phyloP scores from a whole-genome alignment of 2,888 invertebrate genomes.

The Panopea generosa region DNA sequence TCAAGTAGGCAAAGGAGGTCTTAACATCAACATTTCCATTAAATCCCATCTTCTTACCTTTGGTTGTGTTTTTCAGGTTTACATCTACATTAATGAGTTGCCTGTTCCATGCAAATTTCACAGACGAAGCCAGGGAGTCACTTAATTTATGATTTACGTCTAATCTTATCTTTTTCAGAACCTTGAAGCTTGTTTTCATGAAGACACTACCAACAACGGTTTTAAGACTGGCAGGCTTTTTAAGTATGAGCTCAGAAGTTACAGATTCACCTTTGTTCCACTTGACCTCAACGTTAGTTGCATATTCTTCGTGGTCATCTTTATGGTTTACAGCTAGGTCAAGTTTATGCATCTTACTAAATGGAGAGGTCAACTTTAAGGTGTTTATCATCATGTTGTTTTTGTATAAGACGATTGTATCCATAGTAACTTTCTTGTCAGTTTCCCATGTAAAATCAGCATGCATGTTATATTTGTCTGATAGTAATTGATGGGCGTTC shows the following conservation, averaged over 20 bases:
- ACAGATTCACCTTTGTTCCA: slow-evolving; percentile 19
- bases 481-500: slow-evolving; percentile 54
- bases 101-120: slow-evolving; percentile 63
- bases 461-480: slow-evolving; percentile 49
- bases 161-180: slow-evolving; percentile 51
- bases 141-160: slow-evolving; percentile 66
- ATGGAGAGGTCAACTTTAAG: slow-evolving; percentile 43
- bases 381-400: slow-evolving; percentile 21
- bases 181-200: slow-evolving; percentile 64
- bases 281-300: slow-evolving; percentile 14
- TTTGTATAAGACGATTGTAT: slow-evolving; percentile 11
- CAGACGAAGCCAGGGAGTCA: slow-evolving; percentile 49
- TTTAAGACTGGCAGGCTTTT: slow-evolving; percentile 64
- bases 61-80: slow-evolving; percentile 61
- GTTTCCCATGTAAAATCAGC: slow-evolving; percentile 65
- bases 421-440: slow-evolving; percentile 34
- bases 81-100: slow-evolving; percentile 57
- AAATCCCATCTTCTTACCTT: slow-evolving; percentile 48
- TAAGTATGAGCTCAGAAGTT: slow-evolving; percentile 23
- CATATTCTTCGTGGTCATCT: slow-evolving; percentile 46
- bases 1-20: slow-evolving; percentile 55
- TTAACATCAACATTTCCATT: slow-evolving; percentile 58
- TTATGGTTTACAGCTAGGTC: slow-evolving; percentile 26
- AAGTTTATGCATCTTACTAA: slow-evolving; percentile 17
- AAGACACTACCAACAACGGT: slow-evolving; percentile 63